Conservation (phyloP, 2,797 vertebrate species). For the Chelidonichthys spinosus region DNA sequence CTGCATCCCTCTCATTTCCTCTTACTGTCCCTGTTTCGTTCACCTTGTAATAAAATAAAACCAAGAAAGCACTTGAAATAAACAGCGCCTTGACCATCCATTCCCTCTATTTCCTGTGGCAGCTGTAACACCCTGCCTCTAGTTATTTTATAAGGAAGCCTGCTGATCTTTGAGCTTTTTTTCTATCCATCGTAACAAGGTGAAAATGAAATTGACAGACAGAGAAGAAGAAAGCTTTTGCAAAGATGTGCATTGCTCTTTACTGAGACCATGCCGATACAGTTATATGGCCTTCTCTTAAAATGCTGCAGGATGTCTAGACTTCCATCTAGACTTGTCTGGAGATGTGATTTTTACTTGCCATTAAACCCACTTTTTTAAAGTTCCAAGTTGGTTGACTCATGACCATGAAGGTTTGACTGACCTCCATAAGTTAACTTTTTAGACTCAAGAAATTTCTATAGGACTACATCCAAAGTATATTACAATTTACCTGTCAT, state of each 20-base stretch:
- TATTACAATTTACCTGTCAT: background rate
- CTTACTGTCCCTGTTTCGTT: conserved; percentile 5
- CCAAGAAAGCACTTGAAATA: conserved; percentile 74
- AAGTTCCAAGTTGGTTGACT: conserved; percentile 17
- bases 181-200: conserved; percentile 49
- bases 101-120: conserved; percentile 38
- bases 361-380: conserved; percentile 13
- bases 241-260: conserved; percentile 19
- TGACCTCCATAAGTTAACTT: conserved; percentile 15
- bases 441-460: background rate
- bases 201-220: conserved; percentile 42
- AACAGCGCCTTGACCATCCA: conserved; percentile 42
- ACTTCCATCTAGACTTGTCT: background rate
- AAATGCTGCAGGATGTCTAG: conserved; percentile 32
- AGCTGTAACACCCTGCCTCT: conserved; percentile 15
- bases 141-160: conserved; percentile 49
- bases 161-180: conserved; percentile 43
- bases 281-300: conserved; percentile 58
- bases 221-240: conserved; percentile 17
- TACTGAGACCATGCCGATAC: conserved; percentile 11
- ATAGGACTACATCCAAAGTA: background rate
- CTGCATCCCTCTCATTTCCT: background rate
- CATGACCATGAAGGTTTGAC: background rate
- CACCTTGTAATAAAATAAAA: conserved; percentile 48
- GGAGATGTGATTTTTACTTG: conserved; percentile 19